Evolutionary conservation across 2,797 vertebrate genomes (phyloP), one percentile per base, ranked within the genome.

Genomic region (Sebastes itinus): DNA sequence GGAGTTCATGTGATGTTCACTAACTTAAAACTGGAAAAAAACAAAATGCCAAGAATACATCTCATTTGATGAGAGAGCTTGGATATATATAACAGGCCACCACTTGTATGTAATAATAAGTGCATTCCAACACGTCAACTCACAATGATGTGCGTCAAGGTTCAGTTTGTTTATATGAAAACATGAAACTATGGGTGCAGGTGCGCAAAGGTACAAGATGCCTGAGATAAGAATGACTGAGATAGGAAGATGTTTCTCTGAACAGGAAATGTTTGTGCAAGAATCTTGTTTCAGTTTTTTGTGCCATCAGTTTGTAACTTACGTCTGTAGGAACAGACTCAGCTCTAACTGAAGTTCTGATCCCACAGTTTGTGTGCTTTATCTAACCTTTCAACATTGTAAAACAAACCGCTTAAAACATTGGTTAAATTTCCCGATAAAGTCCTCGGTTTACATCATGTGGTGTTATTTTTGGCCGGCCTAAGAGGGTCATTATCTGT

Each of bases 261-360:
- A 65, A 78, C 35, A 78, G 52, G 68, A 78, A 72, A 59, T 59
- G 14, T 27, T 33, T 66, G 6, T 28, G 42, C 55, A 52, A 27
- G 13, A 72, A 61, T 46, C 6, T 54, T 13, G 30, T 11, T 18
- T 49, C 32, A 38, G 54, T 56, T 28, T 59, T 59, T 28, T 30
- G 16, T 28, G 4, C 22, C 12, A 13, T 22, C 13, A 3, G 18
- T n/a, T 55, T 55, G 5, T 28, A 56, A n/a, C 10, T 35, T 13
- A 8, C 1, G 38, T 2, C 22, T 18, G 35, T 42, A 30, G 20
- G 11, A n/a, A 52, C 18, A 52, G 13, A 14, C 18, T 66, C 30
- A 13, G 30, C 20, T 13, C 7, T 22, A 33, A 28, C 14, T 60
- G 27, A 14, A 14, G 11, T 33, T 56, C 55, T 25, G 30, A n/a